Base-by-base conservation (phyloP, 1,140 invertebrate genomes). In the Panagrolaimus sp. region DNA sequence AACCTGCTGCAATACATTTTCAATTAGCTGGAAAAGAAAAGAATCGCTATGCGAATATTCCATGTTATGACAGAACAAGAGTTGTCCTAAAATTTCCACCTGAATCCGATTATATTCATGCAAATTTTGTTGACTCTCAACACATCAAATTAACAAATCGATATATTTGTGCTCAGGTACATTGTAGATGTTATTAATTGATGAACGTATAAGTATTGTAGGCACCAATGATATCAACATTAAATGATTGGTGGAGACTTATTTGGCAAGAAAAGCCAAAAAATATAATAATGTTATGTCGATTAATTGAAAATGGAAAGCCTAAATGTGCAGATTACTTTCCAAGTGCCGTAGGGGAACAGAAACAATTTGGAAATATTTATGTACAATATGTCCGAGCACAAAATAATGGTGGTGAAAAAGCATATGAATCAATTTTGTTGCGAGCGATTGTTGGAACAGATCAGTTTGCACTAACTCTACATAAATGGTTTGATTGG, bases 41-140 rank as follows among this genome's bases (percentile, higher is more conserved):
- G 47, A 70, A 70, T 63, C 69, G 71, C 9, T 72, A 72, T 43
- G 23, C 31, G 11, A 62, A 73, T 38, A 46, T 69, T 9, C 27
- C 45, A 9, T 73, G 72, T 43, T 74, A 31, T 45, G 72, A 73
- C 57, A 14, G 27, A 38, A 73, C 72, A 4, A 72, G 72, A 13
- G 72, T 73, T 13, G 25, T 51, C 4, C 46, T 73, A 16, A 70
- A 38, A 14, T 71, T 74, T 13, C 72, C 71, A 25, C 72, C 72
- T n/a, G 71, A 72, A 11, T 38, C 45, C 23, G 72, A 74, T 44
- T 73, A 73, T 67, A 73, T 73, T 48, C 72, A 73, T 48, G 72
- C 72, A n/a, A 73, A 73, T 48, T 74, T 27, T 14, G 71, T 67
- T 16, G 62, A 44, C 20, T 23, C 25, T 7, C 51, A 70, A 38